Base-by-base conservation (phyloP, 2,888 invertebrate genomes). In the Microplitis deprimator region DNA sequence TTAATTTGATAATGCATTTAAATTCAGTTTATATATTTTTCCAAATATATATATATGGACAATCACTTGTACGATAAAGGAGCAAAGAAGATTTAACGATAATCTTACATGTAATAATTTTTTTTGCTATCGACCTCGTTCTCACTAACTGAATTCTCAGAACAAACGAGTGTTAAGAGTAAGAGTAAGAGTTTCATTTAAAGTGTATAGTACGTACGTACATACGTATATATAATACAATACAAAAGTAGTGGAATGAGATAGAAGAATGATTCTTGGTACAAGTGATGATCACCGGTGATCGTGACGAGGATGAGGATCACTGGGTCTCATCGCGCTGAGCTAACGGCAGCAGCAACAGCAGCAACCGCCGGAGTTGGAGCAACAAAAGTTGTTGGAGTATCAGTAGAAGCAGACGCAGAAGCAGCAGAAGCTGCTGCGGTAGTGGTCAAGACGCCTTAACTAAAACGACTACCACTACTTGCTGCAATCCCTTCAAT, bases 281-380 rank as follows among this genome's bases (percentile, higher is more conserved):
- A 77, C 65, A 40, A 68, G 60, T 65, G 71, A 75, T 77, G 68
- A 78, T 77, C 71, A 73, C 41, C 61, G 67, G n/a, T 38, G 39
- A 74, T 74, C 61, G 74, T 71, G 76, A 71, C 65, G 60, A 77
- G 77, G 72, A 81, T 80, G 82, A 78, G 79, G 77, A 73, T 71
- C 70, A 77, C 79, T 69, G 79, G 29, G 64, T 67, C 50, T 78
- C 61, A 73, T 73, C 75, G 75, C 62, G 69, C 62, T 59, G 29
- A 20, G 50, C 72, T 60, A 73, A 69, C 16, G 73, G 69, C 70
- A 70, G 41, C 20, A 79, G 74, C 40, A 61, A 67, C 40, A 72
- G 50, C 65, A 72, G 70, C 77, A 73, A 17, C 29, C 10, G 7
- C 10, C 7, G 7, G 7, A 6, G 17, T n/a, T 16, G 65, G 20